Percentiles rank a stretch among this genome's conserved stretches.
phyloP scores from a whole-genome alignment of 2,888 invertebrate genomes.

The Masnerella sp. region DNA sequence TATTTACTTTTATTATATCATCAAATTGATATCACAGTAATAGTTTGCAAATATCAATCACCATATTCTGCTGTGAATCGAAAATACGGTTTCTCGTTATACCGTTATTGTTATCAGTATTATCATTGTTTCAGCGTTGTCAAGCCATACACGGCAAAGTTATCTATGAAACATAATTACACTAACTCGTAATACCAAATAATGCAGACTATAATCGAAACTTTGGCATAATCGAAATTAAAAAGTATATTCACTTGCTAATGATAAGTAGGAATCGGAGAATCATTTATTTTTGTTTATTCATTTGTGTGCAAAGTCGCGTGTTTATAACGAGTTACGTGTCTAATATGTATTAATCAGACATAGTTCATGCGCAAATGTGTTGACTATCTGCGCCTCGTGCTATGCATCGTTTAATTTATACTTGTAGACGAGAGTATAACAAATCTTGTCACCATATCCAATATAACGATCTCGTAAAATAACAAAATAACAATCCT shows the following conservation, averaged over 20 bases:
- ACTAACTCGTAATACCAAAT: slow-evolving; percentile 27
- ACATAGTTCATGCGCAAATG: slow-evolving; percentile 49
- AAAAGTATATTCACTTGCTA: slow-evolving; percentile 12
- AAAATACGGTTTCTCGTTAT: background rate
- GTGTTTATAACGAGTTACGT: slow-evolving; percentile 56
- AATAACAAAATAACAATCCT: slow-evolving; percentile 55
- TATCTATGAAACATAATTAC: slow-evolving; percentile 29
- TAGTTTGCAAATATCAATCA: no score
- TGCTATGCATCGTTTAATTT: slow-evolving; percentile 58
- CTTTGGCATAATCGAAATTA: slow-evolving; percentile 1
- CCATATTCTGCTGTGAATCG: slow-evolving; percentile 2
- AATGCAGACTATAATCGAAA: background rate
- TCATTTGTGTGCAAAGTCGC: slow-evolving; percentile 34
- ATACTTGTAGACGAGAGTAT: slow-evolving; percentile 52
- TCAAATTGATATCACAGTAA: background rate
- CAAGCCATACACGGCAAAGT: slow-evolving; percentile 23
- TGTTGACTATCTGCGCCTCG: slow-evolving; percentile 55
- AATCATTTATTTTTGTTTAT: slow-evolving; percentile 22
- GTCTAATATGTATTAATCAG: slow-evolving; percentile 58
- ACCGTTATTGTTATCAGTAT: slow-evolving; percentile 16
- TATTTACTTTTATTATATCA: no score
- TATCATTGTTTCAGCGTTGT: slow-evolving; percentile 32
- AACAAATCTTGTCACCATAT: slow-evolving; percentile 51
- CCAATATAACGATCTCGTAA: slow-evolving; percentile 54
- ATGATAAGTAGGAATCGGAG: slow-evolving; percentile 28